Conservation (phyloP, 2,888 invertebrate genomes). For the Torymus tubicola region DNA sequence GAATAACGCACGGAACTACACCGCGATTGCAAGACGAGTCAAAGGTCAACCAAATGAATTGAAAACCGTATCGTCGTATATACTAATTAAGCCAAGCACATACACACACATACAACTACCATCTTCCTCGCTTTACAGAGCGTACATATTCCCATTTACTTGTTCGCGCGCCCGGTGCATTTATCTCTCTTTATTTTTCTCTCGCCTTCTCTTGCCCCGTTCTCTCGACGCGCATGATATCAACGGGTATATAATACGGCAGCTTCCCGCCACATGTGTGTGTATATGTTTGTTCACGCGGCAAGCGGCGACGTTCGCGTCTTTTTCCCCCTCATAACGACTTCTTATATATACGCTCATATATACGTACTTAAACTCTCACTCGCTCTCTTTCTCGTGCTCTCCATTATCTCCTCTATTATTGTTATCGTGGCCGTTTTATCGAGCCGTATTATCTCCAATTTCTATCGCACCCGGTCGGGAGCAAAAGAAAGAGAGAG, state of each 20-base stretch:
- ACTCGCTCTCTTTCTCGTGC: neutral
- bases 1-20: too few relatives aligned
- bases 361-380: constrained; percentile 8
- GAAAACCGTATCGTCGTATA: too few relatives aligned
- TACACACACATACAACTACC: neutral
- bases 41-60: too few relatives aligned
- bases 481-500: too few relatives aligned
- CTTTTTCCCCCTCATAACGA: constrained; percentile 29
- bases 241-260: constrained; percentile 60
- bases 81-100: too few relatives aligned
- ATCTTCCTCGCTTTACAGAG: neutral
- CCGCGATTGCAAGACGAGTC: too few relatives aligned
- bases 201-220: constrained; percentile 20
- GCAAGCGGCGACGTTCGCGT: neutral
- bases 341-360: too few relatives aligned
- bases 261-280: constrained; percentile 70
- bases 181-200: constrained; percentile 17
- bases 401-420: constrained; percentile 49
- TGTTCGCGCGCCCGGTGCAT: constrained; percentile 15
- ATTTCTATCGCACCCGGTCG: constrained; percentile 18
- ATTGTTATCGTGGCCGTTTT: constrained; percentile 48
- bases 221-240: constrained; percentile 22
- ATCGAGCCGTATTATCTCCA: constrained; percentile 47
- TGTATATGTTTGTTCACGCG: constrained; percentile 23
- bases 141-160: neutral